phyloP scores from a whole-genome alignment of 2,888 invertebrate genomes.

The Cheiracanthium punctorium region DNA sequence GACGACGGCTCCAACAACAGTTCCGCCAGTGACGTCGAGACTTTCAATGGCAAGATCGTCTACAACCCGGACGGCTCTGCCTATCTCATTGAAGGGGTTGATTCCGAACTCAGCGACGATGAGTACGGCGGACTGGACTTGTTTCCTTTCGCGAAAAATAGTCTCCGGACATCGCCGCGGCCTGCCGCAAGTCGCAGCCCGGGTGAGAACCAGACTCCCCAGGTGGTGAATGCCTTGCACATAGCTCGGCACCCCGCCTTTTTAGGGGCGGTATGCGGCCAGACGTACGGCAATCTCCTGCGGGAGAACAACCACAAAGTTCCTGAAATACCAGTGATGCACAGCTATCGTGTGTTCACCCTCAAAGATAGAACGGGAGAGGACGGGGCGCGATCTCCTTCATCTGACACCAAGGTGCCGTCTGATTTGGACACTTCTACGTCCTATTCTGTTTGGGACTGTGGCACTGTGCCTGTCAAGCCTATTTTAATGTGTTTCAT shows the following conservation, averaged over 20 bases:
- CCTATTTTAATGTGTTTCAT: slow-evolving; percentile 99
- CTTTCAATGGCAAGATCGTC: slow-evolving; percentile 97
- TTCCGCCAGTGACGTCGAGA: slow-evolving; percentile 84
- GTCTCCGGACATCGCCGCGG: slow-evolving; percentile 77
- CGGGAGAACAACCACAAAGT: slow-evolving; percentile 78
- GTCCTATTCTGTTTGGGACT: slow-evolving; percentile 74
- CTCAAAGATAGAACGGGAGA: slow-evolving; percentile 73
- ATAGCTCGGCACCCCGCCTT: slow-evolving; percentile 83
- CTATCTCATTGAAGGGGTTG: slow-evolving; percentile 88
- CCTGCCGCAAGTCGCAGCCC: slow-evolving; percentile 75
- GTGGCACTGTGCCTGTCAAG: slow-evolving; percentile 86
- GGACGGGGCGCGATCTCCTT: slow-evolving; percentile 4
- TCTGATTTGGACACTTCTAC: slow-evolving; percentile 78
- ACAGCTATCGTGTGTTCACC: slow-evolving; percentile 91
- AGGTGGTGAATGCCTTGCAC: slow-evolving; percentile 89
- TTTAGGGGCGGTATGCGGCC: slow-evolving; percentile 80
- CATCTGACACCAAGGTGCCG: slow-evolving; percentile 18
- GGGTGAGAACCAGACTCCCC: slow-evolving; percentile 80
- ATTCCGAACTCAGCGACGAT: slow-evolving; percentile 82
- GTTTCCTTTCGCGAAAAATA: slow-evolving; percentile 72
- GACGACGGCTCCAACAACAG: slow-evolving; percentile 56
- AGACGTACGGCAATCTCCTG: slow-evolving; percentile 75
- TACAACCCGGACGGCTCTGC: slow-evolving; percentile 98
- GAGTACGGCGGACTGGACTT: slow-evolving; percentile 71
- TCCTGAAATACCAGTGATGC: slow-evolving; percentile 83